Percentiles rank a stretch among this genome's conserved stretches.
These are phyloP conservation scores for Chironomus tepperi DNA, from an alignment of 1,140 invertebrate genomes.

Conservation along the genomic window DNA sequence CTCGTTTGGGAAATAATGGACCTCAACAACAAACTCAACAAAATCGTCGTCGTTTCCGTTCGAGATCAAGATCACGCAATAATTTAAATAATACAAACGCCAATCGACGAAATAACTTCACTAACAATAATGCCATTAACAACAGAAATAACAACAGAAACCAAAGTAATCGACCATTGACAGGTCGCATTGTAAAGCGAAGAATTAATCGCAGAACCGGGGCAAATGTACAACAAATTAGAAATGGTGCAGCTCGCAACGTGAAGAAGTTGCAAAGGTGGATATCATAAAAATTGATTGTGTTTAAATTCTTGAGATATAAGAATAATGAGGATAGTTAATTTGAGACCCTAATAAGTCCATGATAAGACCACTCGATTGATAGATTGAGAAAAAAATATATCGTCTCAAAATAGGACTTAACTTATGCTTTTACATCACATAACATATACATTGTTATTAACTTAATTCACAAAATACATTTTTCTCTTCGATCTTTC, in stretches of 20 bases:
- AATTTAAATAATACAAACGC: too few relatives aligned
- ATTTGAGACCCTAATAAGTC: too few relatives aligned
- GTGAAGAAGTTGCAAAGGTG: slow-evolving; percentile 7
- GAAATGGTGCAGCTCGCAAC: background rate
- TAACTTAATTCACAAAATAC: background rate
- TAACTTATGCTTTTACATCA: too few relatives aligned
- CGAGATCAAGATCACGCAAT: too few relatives aligned
- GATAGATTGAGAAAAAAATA: too few relatives aligned
- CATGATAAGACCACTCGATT: too few relatives aligned
- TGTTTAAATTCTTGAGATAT: background rate
- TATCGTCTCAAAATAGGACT: too few relatives aligned
- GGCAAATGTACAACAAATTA: background rate
- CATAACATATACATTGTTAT: background rate
- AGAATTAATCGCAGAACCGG: background rate
- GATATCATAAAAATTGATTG: background rate
- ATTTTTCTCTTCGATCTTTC: background rate
- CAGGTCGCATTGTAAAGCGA: background rate
- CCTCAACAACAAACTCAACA: background rate
- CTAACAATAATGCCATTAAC: background rate
- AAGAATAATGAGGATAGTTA: background rate
- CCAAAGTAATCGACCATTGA: background rate
- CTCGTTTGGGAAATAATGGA: slow-evolving; percentile 1
- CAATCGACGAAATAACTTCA: too few relatives aligned
- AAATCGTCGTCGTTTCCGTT: too few relatives aligned
- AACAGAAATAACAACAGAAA: background rate